Base-by-base conservation (phyloP, 1,140 invertebrate genomes). In the Whitmania pigra region DNA sequence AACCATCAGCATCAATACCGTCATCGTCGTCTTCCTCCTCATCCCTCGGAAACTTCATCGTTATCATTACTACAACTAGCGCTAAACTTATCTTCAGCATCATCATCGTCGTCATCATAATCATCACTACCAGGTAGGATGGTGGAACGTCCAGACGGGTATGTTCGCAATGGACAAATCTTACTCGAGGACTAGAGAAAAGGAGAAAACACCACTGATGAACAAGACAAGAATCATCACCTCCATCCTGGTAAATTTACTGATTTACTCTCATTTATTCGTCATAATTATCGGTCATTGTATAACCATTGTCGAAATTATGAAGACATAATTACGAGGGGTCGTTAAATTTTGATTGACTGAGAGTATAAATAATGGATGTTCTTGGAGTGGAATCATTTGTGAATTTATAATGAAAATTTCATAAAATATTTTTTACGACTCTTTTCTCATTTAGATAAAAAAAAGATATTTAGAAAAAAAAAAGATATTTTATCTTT, bases 121-220 rank as follows among this genome's bases (percentile, higher is more conserved):
- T 31, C 57, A 63, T 31, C 57, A 63, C 18, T 15, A 25, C 22
- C 22, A 63, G 57, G 18, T 63, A 31, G 57, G 57, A 25, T 25
- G 57, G 22, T 63, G 57, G 57, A 15, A 31, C 11, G 22, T 31
- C 9, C 22, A 63, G 29, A 31, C 22, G 15, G 57, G 57, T 1
- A 63, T 63, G 29, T 15, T 22, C 11, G 29, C 29, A 1, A 13
- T 25, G 22, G 57, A 63, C 22, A 25, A 63, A 22, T 5, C 57
- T 20, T 31, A 22, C 11, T 31, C 57, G 0, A 22, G 57, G 57
- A 22, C 11, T 18, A 2, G 57, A 31, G 57, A 63, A 81, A 84
- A 22, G 72, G 60, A 60, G 36, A 54, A 60, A 53, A 49, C 36
- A 6, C 69, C 43, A 11, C 6, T 49, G 22, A 25, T 54, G 22